Conservation (phyloP, 2,888 invertebrate genomes). For the Rhingia rostrata region DNA sequence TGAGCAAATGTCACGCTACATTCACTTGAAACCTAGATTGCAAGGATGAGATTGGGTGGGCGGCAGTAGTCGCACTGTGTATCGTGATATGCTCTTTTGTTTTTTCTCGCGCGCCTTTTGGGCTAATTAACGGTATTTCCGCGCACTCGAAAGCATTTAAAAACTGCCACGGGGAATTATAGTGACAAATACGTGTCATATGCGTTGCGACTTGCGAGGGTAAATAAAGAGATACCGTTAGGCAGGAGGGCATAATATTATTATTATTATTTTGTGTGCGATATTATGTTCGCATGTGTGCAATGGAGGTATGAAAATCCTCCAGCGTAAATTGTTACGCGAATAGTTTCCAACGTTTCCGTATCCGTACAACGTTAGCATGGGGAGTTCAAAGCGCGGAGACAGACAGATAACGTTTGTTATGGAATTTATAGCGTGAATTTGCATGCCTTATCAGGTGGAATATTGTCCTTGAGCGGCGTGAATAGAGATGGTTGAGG, state of each 20-base stretch:
- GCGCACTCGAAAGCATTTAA: conserved; percentile 58
- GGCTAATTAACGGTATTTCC: conserved; percentile 56
- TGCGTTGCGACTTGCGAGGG: conserved; percentile 15
- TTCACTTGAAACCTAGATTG: conserved; percentile 24
- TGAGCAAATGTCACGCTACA: conserved; percentile 52
- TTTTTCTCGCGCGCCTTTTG: conserved; percentile 23
- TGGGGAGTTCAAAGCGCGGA: background rate
- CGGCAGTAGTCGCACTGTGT: conserved; percentile 30
- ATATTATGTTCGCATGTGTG: background rate
- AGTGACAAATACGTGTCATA: conserved; percentile 34
- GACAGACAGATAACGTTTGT: conserved; percentile 8
- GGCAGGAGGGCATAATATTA: conserved; percentile 13
- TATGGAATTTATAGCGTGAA: conserved; percentile 34
- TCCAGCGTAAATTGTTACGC: conserved; percentile 21
- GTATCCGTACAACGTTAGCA: background rate
- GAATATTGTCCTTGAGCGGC: background rate
- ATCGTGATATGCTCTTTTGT: conserved; percentile 53
- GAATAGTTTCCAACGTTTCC: conserved; percentile 41
- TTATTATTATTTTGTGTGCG: conserved; percentile 3
- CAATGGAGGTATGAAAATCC: conserved; percentile 13
- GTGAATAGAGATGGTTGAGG: background rate
- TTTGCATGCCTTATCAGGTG: conserved; percentile 26
- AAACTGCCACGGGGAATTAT: conserved; percentile 40
- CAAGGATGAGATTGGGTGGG: conserved; percentile 15
- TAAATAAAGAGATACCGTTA: conserved; percentile 43